These are phyloP conservation scores for Drusus annulatus DNA, from an alignment of 1,140 invertebrate genomes.

Conservation along the genomic window DNA sequence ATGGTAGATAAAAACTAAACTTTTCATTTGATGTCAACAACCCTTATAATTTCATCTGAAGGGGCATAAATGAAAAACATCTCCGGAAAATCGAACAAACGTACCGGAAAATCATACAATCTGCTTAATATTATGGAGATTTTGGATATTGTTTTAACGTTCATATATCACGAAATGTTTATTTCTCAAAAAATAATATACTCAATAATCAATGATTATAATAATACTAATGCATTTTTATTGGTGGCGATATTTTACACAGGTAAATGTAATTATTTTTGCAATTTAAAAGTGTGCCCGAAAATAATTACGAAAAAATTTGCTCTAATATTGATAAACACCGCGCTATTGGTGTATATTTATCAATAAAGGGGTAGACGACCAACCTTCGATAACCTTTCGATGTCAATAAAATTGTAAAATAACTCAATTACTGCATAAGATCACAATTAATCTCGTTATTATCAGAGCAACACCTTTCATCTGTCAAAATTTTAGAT, in stretches of 20 bases:
- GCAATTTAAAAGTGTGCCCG: too few relatives aligned
- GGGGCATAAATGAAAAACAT: background rate
- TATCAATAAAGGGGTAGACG: background rate
- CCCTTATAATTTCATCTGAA: background rate
- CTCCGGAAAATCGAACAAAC: background rate
- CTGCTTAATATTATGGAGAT: background rate
- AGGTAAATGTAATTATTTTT: too few relatives aligned
- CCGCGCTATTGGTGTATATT: background rate
- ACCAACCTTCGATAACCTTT: conserved; percentile 4
- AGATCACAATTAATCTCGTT: conserved; percentile 31
- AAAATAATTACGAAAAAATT: too few relatives aligned
- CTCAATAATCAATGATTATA: too few relatives aligned
- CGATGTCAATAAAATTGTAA: conserved; percentile 21
- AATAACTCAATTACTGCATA: background rate
- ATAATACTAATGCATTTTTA: too few relatives aligned
- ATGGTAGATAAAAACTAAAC: background rate
- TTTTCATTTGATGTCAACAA: background rate
- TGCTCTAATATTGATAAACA: background rate
- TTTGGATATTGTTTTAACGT: background rate
- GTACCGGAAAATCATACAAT: background rate
- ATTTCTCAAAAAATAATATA: too few relatives aligned
- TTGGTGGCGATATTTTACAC: too few relatives aligned
- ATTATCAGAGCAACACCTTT: conserved; percentile 25
- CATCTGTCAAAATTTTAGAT: conserved; percentile 27
- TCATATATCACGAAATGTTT: too few relatives aligned